A percentile compares a stretch with the other conserved stretches of the same genome.
phyloP scores from a whole-genome alignment of 2,113 vertebrate genomes.

The Sebastes schlegelii region DNA sequence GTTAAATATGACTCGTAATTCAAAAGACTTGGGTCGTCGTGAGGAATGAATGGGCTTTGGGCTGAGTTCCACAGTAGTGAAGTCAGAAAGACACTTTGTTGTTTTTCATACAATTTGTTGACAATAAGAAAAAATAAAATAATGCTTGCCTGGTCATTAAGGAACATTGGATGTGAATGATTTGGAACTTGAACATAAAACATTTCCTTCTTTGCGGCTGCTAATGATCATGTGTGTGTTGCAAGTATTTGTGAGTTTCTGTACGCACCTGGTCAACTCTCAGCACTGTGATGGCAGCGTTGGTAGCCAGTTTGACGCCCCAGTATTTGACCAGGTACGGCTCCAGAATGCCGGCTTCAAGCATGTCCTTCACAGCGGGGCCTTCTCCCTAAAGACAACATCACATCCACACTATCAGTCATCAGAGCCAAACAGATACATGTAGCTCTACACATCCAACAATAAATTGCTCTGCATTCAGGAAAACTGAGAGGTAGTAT shows the following conservation, averaged over 20 bases:
- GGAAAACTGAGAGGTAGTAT: background rate
- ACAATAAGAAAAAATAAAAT: background rate
- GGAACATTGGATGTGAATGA: background rate
- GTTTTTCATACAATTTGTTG: background rate
- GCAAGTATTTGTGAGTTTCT: background rate
- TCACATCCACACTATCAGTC: background rate
- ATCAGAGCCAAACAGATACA: background rate
- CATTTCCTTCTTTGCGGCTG: background rate
- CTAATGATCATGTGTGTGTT: background rate
- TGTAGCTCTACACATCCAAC: background rate
- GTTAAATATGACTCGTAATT: background rate
- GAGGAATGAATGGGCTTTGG: background rate
- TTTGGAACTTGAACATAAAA: background rate
- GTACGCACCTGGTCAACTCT: constrained; percentile 93
- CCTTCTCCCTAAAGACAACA: constrained; percentile 87
- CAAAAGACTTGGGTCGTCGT: background rate
- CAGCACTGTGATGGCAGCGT: constrained; percentile 94
- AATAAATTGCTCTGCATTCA: background rate
- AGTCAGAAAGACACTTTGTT: background rate
- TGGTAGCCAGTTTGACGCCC: constrained; percentile 96
- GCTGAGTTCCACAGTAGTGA: too few species aligned
- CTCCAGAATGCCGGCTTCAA: constrained; percentile 91
- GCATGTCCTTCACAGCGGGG: constrained; percentile 92
- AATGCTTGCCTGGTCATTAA: background rate
- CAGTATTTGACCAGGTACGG: constrained; percentile 94